Percentiles rank a stretch among this genome's conserved stretches.
Conservation (phyloP, 1,140 invertebrate species). For the Rhyzopertha dominica region DNA sequence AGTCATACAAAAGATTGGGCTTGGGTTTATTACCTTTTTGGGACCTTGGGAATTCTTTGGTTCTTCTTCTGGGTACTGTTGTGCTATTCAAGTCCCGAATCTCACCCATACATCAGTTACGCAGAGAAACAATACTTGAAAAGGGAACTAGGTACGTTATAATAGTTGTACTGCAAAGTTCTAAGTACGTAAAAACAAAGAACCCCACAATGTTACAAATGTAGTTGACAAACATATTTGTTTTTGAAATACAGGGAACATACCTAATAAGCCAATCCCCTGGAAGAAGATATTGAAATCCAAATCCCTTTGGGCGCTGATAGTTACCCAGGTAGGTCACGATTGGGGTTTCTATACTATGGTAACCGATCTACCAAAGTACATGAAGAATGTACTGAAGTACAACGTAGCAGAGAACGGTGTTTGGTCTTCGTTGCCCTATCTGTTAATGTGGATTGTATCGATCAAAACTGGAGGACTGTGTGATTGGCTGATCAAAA, state of each 20-base stretch:
- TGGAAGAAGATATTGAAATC: constrained; percentile 73
- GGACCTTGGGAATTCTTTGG: constrained; percentile 66
- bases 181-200: neutral
- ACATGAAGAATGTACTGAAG: constrained; percentile 82
- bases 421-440: constrained; percentile 62
- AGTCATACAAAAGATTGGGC: constrained; percentile 64
- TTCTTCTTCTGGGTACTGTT: constrained; percentile 63
- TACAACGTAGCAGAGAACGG: constrained; percentile 74
- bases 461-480: constrained; percentile 61
- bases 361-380: constrained; percentile 88
- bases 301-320: constrained; percentile 70
- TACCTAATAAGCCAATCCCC: constrained; percentile 44
- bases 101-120: constrained; percentile 79
- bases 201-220: too few species aligned
- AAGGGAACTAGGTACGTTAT: constrained; percentile 52
- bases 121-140: constrained; percentile 71
- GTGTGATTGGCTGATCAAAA: constrained; percentile 62
- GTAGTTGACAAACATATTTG: neutral
- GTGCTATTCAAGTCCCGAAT: constrained; percentile 71
- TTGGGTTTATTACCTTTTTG: constrained; percentile 80
- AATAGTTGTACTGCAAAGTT: neutral
- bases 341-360: constrained; percentile 95
- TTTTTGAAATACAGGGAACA: too few species aligned
- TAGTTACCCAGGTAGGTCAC: constrained; percentile 75
- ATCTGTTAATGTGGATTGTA: constrained; percentile 68